Conservation (phyloP, 1,140 invertebrate genomes). For the Drosophila sucinea region DNA sequence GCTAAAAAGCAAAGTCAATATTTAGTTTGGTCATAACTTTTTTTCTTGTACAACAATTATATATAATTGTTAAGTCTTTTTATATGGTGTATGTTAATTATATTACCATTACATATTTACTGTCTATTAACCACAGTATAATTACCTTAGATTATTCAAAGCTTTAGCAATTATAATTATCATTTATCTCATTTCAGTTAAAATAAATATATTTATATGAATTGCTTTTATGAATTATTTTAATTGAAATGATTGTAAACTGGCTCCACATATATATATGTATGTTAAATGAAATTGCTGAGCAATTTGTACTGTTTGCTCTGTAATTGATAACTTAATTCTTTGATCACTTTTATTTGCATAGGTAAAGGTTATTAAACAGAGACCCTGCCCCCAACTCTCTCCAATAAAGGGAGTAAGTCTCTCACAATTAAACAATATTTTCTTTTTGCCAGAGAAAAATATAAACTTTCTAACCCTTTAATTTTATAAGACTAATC, state of each 20-base stretch:
- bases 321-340: conserved; percentile 4
- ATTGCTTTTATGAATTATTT: neutral
- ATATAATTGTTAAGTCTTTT: neutral
- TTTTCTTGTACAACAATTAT: too few species aligned
- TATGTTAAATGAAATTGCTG: neutral
- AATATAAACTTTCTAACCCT: too few species aligned
- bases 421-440: too few species aligned
- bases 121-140: neutral
- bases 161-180: neutral
- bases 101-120: neutral
- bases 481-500: too few species aligned
- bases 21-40: too few species aligned
- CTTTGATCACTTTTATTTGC: neutral
- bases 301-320: conserved; percentile 1
- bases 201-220: neutral
- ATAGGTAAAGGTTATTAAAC: neutral
- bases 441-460: too few species aligned
- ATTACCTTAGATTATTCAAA: neutral
- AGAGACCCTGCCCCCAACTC: neutral
- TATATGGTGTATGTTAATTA: neutral
- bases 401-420: neutral
- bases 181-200: neutral
- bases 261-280: too few species aligned
- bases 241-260: neutral
- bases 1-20: too few species aligned